phyloP scores from a whole-genome alignment of 2,888 invertebrate species.

The Cephus sareptanus region DNA sequence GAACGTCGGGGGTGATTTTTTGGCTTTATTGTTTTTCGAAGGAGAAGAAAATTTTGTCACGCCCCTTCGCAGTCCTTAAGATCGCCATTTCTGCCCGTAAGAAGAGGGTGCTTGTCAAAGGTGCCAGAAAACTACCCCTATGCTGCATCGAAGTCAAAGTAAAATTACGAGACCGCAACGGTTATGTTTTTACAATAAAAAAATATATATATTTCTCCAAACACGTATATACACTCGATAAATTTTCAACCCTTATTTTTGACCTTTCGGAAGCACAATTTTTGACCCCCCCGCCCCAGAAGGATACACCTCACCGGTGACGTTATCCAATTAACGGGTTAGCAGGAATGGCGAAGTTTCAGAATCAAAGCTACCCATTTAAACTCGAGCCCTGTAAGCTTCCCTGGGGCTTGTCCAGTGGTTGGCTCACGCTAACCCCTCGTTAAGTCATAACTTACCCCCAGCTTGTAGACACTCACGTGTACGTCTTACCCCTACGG shows the following conservation, averaged over 20 bases:
- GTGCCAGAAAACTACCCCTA: not conserved
- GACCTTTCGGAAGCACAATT: not conserved
- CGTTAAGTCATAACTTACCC: conserved; percentile 66
- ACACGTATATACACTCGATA: not conserved
- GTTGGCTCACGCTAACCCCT: conserved; percentile 62
- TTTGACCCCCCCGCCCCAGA: not conserved
- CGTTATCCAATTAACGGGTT: conserved; percentile 33
- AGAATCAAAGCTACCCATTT: conserved; percentile 56
- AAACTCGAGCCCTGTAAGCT: conserved; percentile 57
- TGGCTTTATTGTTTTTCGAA: not conserved
- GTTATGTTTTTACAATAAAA: not conserved
- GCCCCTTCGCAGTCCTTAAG: not conserved
- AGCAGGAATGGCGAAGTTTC: conserved; percentile 49
- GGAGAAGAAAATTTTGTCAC: not conserved
- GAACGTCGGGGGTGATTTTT: not conserved
- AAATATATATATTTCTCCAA: not conserved
- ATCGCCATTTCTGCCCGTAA: not conserved
- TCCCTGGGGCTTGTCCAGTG: conserved; percentile 51
- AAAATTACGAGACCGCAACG: not conserved
- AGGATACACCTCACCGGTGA: not conserved
- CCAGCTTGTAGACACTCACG: conserved; percentile 36
- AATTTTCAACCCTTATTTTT: not conserved
- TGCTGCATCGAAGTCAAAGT: not conserved
- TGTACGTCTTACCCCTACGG: conserved; percentile 19
- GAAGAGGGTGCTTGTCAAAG: not conserved